Conservation (phyloP, 2,888 invertebrate genomes). For the Platynereis dumerilii region DNA sequence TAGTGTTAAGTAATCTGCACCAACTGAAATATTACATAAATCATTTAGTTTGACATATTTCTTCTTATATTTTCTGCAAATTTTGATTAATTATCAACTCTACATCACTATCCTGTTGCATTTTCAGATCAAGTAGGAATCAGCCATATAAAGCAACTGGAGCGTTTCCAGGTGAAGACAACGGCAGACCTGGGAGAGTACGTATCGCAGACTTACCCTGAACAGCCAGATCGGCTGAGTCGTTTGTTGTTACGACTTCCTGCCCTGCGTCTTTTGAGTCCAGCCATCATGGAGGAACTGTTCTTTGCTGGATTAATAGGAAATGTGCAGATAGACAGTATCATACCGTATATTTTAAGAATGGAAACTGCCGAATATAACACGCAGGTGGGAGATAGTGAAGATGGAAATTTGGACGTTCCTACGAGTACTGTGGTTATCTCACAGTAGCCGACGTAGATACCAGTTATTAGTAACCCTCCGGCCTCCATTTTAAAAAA, state of each 20-base stretch:
- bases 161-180: conserved; percentile 71
- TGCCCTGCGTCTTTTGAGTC: conserved; percentile 62
- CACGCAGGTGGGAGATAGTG: conserved; percentile 18
- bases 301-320: conserved; percentile 92
- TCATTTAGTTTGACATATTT: too few relatives aligned
- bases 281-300: conserved; percentile 92
- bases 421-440: too few relatives aligned
- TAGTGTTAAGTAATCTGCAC: too few relatives aligned
- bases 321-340: conserved; percentile 92
- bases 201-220: conserved; percentile 38
- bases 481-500: too few relatives aligned
- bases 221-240: conserved; percentile 89
- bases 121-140: conserved; percentile 67
- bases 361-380: conserved; percentile 65
- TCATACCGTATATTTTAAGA: conserved; percentile 88
- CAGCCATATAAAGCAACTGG: conserved; percentile 67
- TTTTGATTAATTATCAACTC: too few relatives aligned
- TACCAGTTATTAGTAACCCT: too few relatives aligned
- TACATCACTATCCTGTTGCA: too few relatives aligned
- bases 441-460: too few relatives aligned
- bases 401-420: background rate
- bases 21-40: too few relatives aligned
- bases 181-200: conserved; percentile 68
- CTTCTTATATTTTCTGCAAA: too few relatives aligned
- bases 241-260: conserved; percentile 74